Base-by-base conservation (phyloP, 1,140 invertebrate genomes). In the Drosophila prosaltans region DNA sequence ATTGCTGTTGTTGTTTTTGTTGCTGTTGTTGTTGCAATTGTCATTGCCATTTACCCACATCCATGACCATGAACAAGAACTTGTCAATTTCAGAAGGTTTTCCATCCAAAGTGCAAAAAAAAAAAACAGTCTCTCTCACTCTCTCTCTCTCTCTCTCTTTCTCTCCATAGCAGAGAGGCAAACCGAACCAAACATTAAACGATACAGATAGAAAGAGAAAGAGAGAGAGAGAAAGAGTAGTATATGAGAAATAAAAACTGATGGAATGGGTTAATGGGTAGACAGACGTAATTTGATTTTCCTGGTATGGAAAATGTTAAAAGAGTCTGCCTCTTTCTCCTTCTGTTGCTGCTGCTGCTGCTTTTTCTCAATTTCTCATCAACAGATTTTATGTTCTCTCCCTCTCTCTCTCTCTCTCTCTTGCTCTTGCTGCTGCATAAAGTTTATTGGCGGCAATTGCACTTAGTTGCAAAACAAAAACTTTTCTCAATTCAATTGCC, bases 21-120 rank as follows among this genome's bases (percentile, higher is more conserved):
- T 65, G 48, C 24, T 67, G 43, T 10, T 64, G 69, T 26, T 54
- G 45, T 55, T 41, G 58, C 59, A 71, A 54, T 65, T 61, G 30
- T 41, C 41, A 36, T 36, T 30, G 55, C 63, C 48, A 43, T 48
- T 32, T 59, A 30, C 41, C 70, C 70, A 63, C 73, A 85, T 68
- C 67, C 72, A 59, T 88, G 80, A 70, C 84, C 84, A 82, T 89
- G 72, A 88, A 83, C 80, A 72, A 64, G 72, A 80, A 81, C 78
- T 78, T 88, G 84, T 81, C 71, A 83, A 83, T 80, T 72, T 60
- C 84, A 74, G 57, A 68, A 80, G 71, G 36, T 67, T 40, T 40
- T 57, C 24, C 36, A 39, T 40, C 10, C 10, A 67, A 51, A 65
- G 28, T 67, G 51, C n/a, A 40, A 11, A 59, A 40, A 39, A 40